A percentile compares a stretch with the other conserved stretches of the same genome.
Conservation (phyloP, 2,888 invertebrate genomes). For the Conomelus anceps region DNA sequence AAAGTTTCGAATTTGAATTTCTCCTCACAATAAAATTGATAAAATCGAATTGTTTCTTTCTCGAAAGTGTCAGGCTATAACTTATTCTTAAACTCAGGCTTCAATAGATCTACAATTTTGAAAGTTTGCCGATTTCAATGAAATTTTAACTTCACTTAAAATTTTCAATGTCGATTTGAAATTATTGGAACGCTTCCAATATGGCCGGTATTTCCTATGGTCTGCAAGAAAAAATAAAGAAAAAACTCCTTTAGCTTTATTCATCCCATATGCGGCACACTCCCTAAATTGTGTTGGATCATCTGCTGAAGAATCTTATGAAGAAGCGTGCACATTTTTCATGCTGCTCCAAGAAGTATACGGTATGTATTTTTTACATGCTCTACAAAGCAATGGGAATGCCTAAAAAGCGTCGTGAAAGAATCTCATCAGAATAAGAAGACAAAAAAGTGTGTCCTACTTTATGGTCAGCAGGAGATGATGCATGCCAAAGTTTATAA, state of each 20-base stretch:
- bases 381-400: conserved; percentile 32
- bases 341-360: conserved; percentile 32
- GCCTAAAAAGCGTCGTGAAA: conserved; percentile 29
- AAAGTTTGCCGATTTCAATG: too few species aligned
- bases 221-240: conserved; percentile 29
- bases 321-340: conserved; percentile 32
- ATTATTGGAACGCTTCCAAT: too few species aligned
- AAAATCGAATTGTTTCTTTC: too few species aligned
- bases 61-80: too few species aligned
- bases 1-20: too few species aligned
- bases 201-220: conserved; percentile 34
- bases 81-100: too few species aligned
- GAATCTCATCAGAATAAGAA: conserved; percentile 19
- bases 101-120: too few species aligned
- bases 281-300: conserved; percentile 20
- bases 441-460: conserved; percentile 35
- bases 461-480: conserved; percentile 38
- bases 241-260: conserved; percentile 3
- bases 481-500: conserved; percentile 33
- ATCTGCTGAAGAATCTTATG: conserved; percentile 29
- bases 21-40: too few species aligned
- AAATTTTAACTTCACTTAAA: too few species aligned
- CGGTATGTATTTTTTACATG: too few species aligned
- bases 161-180: too few species aligned
- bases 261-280: conserved; percentile 13